Base-by-base conservation (phyloP, 2,888 invertebrate species). In the Chrysopilus asiliformis region DNA sequence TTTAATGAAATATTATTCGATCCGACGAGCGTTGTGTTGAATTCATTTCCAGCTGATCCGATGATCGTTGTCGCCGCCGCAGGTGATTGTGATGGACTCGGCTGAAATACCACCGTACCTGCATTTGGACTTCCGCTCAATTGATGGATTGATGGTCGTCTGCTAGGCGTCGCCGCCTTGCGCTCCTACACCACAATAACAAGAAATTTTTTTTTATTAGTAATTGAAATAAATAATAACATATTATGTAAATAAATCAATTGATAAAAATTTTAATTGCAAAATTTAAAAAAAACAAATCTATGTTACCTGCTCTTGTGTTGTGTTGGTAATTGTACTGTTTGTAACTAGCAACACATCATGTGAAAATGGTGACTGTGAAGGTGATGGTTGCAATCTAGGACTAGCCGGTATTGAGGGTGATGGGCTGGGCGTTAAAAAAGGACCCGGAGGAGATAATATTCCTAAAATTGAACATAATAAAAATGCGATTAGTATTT, bases 371-470 rank as follows among this genome's bases (percentile, higher is more conserved):
- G 64, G 64, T 44, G 64, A 64, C 43, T 59, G 51, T 41, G 64
- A 64, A 44, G 64, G 64, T 47, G 64, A 64, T 48, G 64, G 63
- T 49, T 63, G 64, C 47, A 64, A 52, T 47, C 64, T 57, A 46
- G 64, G 64, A 54, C 64, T 64, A 53, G 63, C 64, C 54, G 64
- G 60, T 50, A 64, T 61, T 50, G 63, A 64, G 53, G 63, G 61
- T 50, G 63, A 64, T 53, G 64, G 64, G 53, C 64, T 64, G 53
- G 64, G 64, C 53, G 64, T 64, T 53, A 64, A 57, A 61, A 64
- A 64, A 53, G 64, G 60, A 58, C 64, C 64, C 43, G 46, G 60
- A 60, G 64, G 61, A 62, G 64, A 62, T 58, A 64, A 53, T 61
- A 60, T 62, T 62, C 62, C 64, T 64, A 57, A 56, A 46, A 20